Percentiles rank a stretch among this genome's conserved stretches.
phyloP scores from a whole-genome alignment of 2,888 invertebrate genomes.

The Chrysodeixis includens region DNA sequence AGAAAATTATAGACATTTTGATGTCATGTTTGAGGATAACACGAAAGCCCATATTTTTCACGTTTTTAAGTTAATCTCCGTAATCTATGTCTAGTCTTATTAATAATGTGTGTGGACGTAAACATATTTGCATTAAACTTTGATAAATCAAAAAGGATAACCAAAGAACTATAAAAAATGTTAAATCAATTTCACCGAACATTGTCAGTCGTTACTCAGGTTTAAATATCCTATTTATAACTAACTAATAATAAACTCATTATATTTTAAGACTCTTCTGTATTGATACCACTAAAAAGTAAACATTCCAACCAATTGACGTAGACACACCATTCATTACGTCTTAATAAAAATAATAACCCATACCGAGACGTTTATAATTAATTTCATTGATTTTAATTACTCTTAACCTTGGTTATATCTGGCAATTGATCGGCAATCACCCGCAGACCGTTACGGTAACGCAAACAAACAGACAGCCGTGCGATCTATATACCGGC shows the following conservation, averaged over 20 bases:
- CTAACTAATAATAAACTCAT: background rate
- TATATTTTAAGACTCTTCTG: background rate
- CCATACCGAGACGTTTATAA: slow-evolving; percentile 9
- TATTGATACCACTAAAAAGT: background rate
- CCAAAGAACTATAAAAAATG: no score
- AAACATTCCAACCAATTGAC: slow-evolving; percentile 1
- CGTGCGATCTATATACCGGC: slow-evolving; percentile 46
- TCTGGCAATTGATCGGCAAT: slow-evolving; percentile 48
- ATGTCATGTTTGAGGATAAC: background rate
- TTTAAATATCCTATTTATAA: background rate
- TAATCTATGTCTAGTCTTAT: no score
- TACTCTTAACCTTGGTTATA: slow-evolving; percentile 51
- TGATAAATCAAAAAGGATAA: no score
- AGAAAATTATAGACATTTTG: slow-evolving; percentile 10
- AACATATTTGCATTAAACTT: no score
- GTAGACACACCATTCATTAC: background rate
- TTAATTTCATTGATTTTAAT: slow-evolving; percentile 37
- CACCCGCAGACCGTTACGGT: slow-evolving; percentile 42
- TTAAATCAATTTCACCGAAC: no score
- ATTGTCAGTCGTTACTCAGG: no score
- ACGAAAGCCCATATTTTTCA: background rate
- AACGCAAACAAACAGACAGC: slow-evolving; percentile 54
- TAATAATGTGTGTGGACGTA: no score
- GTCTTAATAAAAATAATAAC: background rate
- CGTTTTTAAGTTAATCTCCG: no score